phyloP scores from a whole-genome alignment of 2,888 invertebrate species.

The Netelia melanura region DNA sequence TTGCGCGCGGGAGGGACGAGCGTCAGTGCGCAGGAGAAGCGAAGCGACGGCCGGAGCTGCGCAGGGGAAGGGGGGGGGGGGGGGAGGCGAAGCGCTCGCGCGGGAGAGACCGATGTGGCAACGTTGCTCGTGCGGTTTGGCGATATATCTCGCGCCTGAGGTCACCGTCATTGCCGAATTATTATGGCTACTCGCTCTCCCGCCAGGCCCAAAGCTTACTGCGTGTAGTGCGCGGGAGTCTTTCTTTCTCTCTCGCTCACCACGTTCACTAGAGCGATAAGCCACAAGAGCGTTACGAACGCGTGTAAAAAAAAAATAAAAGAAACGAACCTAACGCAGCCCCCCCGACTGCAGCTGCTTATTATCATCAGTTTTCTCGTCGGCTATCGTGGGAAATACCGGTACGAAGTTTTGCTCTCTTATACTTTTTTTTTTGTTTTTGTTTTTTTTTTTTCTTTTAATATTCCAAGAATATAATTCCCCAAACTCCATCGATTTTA shows the following conservation, averaged over 20 bases:
- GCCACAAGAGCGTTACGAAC: constrained; percentile 21
- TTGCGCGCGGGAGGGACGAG: neutral
- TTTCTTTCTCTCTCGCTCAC: constrained; percentile 54
- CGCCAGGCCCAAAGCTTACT: constrained; percentile 29
- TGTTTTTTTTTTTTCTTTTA: constrained; percentile 11
- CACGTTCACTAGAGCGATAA: constrained; percentile 43
- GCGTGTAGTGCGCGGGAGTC: constrained; percentile 25
- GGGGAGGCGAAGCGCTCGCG: neutral
- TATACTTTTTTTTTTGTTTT: constrained; percentile 2
- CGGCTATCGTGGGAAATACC: constrained; percentile 42
- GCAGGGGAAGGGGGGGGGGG: neutral
- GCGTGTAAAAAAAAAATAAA: constrained; percentile 9
- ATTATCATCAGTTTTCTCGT: constrained; percentile 46
- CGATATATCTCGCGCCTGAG: constrained; percentile 66
- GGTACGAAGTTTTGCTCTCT: neutral
- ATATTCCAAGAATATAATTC: constrained; percentile 7
- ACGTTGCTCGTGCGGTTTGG: constrained; percentile 67
- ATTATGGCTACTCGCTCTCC: constrained; percentile 56
- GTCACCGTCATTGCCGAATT: constrained; percentile 72
- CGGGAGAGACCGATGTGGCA: constrained; percentile 72
- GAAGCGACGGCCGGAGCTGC: constrained; percentile 66
- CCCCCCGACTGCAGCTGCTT: constrained; percentile 39
- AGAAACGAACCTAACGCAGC: neutral
- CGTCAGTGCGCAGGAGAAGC: constrained; percentile 36
- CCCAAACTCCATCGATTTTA: neutral